phyloP scores from a whole-genome alignment of 2,113 vertebrate species.

The Aplodontia rufa region DNA sequence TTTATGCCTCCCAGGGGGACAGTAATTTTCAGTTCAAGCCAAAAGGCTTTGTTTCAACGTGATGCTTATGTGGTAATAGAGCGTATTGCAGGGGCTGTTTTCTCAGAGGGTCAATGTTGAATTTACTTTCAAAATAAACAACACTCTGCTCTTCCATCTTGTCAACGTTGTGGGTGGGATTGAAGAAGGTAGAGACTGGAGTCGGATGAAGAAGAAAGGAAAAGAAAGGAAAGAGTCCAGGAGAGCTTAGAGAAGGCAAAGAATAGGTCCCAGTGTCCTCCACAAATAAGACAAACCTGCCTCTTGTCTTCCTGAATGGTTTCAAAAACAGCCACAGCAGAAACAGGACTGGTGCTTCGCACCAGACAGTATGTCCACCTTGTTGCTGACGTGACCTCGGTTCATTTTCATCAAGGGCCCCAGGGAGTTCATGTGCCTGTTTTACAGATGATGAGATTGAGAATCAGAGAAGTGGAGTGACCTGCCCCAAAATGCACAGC shows the following conservation, averaged over 20 bases:
- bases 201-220: not conserved
- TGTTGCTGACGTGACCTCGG: not conserved
- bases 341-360: not conserved
- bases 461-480: not conserved
- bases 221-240: not conserved
- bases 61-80: constrained; percentile 72
- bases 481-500: not conserved
- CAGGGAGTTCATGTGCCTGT: not conserved
- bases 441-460: not conserved
- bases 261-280: not conserved
- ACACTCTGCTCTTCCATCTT: constrained; percentile 34
- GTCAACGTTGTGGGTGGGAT: constrained; percentile 49
- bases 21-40: constrained; percentile 72
- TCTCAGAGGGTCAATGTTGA: constrained; percentile 68
- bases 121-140: constrained; percentile 77
- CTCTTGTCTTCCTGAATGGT: not conserved
- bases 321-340: not conserved
- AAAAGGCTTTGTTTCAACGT: constrained; percentile 78
- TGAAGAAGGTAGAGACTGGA: constrained; percentile 10
- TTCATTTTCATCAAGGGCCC: not conserved
- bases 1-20: constrained; percentile 69
- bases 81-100: constrained; percentile 54
- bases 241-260: not conserved
- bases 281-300: not conserved
- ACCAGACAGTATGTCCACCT: not conserved